Conservation (phyloP, 1,140 invertebrate genomes). For the Psix sp. region DNA sequence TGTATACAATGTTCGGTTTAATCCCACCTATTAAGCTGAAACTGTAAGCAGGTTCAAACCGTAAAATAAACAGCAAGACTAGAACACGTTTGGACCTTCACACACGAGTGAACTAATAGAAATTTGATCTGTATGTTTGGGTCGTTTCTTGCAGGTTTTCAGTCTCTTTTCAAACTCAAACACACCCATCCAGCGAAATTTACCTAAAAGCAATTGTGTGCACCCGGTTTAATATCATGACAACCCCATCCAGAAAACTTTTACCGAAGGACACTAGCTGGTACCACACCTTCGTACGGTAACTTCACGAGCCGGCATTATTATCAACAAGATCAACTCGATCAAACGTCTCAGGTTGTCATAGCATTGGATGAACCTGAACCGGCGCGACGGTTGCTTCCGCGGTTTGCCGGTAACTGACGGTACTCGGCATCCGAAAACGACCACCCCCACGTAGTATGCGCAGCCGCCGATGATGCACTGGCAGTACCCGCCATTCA, state of each 20-base stretch:
- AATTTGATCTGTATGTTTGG: no score
- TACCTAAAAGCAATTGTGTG: conserved; percentile 6
- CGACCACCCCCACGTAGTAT: conserved; percentile 39
- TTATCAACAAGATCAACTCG: background rate
- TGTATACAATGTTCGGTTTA: no score
- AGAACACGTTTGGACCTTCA: no score
- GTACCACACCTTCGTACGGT: conserved; percentile 42
- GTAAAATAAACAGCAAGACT: no score
- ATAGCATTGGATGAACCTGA: no score
- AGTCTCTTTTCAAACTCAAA: background rate
- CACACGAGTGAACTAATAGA: no score
- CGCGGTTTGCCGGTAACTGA: conserved; percentile 61
- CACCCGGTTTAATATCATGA: conserved; percentile 5
- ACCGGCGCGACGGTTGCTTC: conserved; percentile 16
- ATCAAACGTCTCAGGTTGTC: background rate
- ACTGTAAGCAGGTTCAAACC: no score
- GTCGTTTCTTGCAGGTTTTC: conserved; percentile 17
- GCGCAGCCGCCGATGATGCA: conserved; percentile 47
- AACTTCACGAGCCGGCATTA: conserved; percentile 29
- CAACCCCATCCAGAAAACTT: no score
- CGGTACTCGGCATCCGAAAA: conserved; percentile 31
- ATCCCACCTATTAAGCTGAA: no score
- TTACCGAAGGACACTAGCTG: conserved; percentile 27
- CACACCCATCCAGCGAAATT: conserved; percentile 9
- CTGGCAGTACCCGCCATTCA: conserved; percentile 37